Conservation (phyloP, 2,113 vertebrate genomes). For the Pterophyllum scalare region DNA sequence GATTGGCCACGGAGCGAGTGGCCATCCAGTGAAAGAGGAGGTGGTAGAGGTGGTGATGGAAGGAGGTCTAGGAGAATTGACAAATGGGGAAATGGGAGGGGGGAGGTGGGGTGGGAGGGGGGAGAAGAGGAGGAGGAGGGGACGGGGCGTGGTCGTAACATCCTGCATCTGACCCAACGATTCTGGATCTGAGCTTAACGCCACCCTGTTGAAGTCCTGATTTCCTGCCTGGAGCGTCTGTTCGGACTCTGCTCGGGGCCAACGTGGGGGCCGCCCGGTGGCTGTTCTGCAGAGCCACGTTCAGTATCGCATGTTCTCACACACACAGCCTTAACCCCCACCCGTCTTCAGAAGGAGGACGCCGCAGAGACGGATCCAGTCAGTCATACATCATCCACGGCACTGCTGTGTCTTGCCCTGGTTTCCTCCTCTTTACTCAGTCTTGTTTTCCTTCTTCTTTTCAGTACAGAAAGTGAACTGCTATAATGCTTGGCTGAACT, state of each 20-base stretch:
- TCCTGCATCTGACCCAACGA: slow-evolving; percentile 56
- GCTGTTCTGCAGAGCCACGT: slow-evolving; percentile 28
- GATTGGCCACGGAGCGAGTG: slow-evolving; percentile 68
- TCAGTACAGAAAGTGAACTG: slow-evolving; percentile 38
- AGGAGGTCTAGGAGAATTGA: slow-evolving; percentile 20
- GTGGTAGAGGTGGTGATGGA: slow-evolving; percentile 20
- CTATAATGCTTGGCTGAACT: slow-evolving; percentile 18
- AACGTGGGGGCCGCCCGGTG: not conserved
- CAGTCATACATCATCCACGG: slow-evolving; percentile 24
- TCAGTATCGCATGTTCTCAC: slow-evolving; percentile 59
- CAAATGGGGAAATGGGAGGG: slow-evolving; percentile 29
- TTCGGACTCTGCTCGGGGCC: slow-evolving; percentile 27
- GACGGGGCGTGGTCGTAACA: slow-evolving; percentile 19
- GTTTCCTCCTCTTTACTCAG: slow-evolving; percentile 37
- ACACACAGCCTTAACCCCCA: slow-evolving; percentile 67
- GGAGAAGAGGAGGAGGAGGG: not conserved
- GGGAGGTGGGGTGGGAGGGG: not conserved
- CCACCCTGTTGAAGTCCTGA: slow-evolving; percentile 37
- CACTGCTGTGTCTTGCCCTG: slow-evolving; percentile 18
- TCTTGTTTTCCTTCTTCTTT: not conserved
- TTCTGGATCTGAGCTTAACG: slow-evolving; percentile 55
- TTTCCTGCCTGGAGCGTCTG: slow-evolving; percentile 39
- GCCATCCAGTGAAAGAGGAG: slow-evolving; percentile 37
- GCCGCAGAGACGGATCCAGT: slow-evolving; percentile 32
- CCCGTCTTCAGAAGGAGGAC: slow-evolving; percentile 49